These are phyloP conservation scores for Procambarus clarkii DNA, from an alignment of 1,140 invertebrate genomes.

Conservation along the genomic window DNA sequence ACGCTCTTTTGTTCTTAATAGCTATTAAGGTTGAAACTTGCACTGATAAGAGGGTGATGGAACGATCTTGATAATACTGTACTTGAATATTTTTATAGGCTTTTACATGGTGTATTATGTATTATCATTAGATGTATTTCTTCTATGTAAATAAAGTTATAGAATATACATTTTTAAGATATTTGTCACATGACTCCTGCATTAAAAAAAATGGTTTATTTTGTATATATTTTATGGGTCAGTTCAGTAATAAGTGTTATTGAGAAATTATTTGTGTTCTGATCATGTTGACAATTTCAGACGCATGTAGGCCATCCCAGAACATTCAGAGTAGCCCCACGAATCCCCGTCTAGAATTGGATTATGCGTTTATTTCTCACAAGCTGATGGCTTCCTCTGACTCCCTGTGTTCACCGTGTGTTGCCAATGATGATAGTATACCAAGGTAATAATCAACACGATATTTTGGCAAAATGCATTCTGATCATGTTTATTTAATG, in stretches of 20 bases:
- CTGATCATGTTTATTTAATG: background rate
- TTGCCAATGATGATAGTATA: constrained; percentile 15
- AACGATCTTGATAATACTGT: background rate
- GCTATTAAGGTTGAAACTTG: too few relatives aligned
- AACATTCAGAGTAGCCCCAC: constrained; percentile 22
- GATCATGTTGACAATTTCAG: constrained; percentile 44
- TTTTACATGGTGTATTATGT: background rate
- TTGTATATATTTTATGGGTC: background rate
- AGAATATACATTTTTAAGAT: background rate
- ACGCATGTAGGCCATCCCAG: constrained; percentile 14
- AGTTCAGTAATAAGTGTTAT: background rate
- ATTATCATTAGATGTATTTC: background rate
- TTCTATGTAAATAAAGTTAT: background rate
- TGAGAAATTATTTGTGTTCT: constrained; percentile 24
- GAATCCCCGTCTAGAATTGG: constrained; percentile 30
- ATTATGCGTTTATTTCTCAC: constrained; percentile 19
- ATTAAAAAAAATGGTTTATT: background rate
- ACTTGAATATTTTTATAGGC: background rate
- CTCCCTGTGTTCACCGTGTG: constrained; percentile 24
- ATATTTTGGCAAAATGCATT: background rate
- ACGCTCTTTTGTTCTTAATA: too few relatives aligned
- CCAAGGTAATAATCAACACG: constrained; percentile 26
- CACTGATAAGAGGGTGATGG: background rate
- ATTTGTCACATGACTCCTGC: background rate
- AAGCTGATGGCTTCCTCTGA: constrained; percentile 18